Percentiles rank a stretch among this genome's conserved stretches.
Conservation (phyloP, 2,888 invertebrate genomes). For the Leptogaster cylindrica region DNA sequence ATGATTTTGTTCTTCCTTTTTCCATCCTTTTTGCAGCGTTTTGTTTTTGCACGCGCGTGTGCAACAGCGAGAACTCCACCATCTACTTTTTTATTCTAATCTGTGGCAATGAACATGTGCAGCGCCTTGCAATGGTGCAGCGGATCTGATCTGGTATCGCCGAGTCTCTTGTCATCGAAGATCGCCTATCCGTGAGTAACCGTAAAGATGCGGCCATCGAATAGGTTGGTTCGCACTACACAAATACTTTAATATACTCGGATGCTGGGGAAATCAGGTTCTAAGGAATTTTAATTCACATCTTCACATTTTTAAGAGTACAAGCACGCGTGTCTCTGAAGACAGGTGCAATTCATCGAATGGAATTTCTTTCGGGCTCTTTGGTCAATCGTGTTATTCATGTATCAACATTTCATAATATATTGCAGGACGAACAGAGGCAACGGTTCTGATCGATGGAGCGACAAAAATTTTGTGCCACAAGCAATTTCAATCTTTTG, state of each 20-base stretch:
- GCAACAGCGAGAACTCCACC: conserved; percentile 18
- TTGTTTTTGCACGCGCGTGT: conserved; percentile 38
- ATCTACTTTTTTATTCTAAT: conserved; percentile 35
- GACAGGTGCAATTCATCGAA: conserved; percentile 43
- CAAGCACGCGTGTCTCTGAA: conserved; percentile 41
- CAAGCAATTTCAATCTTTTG: conserved; percentile 32
- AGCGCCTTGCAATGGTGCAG: neutral
- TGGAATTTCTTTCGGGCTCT: conserved; percentile 41
- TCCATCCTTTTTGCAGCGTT: conserved; percentile 4
- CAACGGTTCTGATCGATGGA: conserved; percentile 18
- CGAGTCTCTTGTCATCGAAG: conserved; percentile 27
- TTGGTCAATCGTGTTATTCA: conserved; percentile 8
- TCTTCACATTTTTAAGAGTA: conserved; percentile 41
- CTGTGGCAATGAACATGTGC: conserved; percentile 20
- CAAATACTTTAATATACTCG: conserved; percentile 21
- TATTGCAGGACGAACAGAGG: neutral
- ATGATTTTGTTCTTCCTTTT: neutral
- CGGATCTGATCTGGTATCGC: conserved; percentile 12
- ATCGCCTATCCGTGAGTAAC: conserved; percentile 24
- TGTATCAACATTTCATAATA: too few relatives aligned
- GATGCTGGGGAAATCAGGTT: conserved; percentile 35
- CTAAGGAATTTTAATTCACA: conserved; percentile 42
- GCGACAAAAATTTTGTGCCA: conserved; percentile 24
- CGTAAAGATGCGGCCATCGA: conserved; percentile 20
- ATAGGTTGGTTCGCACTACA: conserved; percentile 25